Conservation (phyloP, 2,888 invertebrate genomes). For the Mycalesis mineus region DNA sequence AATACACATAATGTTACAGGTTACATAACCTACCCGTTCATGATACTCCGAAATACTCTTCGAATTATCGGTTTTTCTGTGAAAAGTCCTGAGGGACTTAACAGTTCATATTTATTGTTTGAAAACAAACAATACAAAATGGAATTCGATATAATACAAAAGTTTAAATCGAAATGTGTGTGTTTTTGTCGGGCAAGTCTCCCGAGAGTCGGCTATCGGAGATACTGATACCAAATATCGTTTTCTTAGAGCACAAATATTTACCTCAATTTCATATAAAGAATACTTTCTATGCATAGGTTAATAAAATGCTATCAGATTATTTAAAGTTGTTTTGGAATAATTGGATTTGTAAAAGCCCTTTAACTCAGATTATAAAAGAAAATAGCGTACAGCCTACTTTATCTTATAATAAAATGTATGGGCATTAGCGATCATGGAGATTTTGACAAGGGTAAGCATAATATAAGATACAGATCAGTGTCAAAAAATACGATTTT, state of each 20-base stretch:
- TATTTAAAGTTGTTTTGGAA: too few species aligned
- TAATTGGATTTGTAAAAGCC: too few species aligned
- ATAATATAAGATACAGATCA: too few species aligned
- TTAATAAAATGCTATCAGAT: too few species aligned
- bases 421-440: too few species aligned
- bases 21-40: not conserved
- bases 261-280: not conserved
- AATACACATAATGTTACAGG: too few species aligned
- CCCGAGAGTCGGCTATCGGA: not conserved
- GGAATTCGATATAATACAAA: not conserved
- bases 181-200: not conserved
- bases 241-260: not conserved
- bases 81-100: not conserved
- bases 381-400: too few species aligned
- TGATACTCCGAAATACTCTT: not conserved
- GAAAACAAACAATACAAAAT: not conserved
- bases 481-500: too few species aligned
- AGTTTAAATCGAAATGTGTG: constrained; percentile 1
- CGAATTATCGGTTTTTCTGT: not conserved
- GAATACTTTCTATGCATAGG: not conserved
- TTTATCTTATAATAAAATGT: too few species aligned
- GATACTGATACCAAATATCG: not conserved
- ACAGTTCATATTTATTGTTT: not conserved
- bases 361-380: too few species aligned
- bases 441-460: too few species aligned